These are phyloP conservation scores for Chrysomallon squamiferum DNA, from an alignment of 1,140 invertebrate genomes.

Conservation along the genomic window DNA sequence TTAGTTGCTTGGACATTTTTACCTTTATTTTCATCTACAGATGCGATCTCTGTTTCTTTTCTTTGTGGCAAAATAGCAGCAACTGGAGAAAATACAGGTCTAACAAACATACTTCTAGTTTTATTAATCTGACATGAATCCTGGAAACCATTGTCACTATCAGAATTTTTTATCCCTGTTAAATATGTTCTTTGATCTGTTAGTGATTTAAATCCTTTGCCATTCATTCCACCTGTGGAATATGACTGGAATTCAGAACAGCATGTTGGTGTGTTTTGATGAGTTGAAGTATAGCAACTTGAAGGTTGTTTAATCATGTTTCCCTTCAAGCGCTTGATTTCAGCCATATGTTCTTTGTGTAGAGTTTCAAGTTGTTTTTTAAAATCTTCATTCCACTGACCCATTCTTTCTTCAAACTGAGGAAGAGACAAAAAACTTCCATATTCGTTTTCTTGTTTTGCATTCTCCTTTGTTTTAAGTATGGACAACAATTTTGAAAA, in stretches of 20 bases:
- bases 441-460: too few species aligned
- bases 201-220: background rate
- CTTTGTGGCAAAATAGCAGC: background rate
- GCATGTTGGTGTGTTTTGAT: background rate
- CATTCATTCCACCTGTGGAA: background rate
- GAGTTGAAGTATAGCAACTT: too few species aligned
- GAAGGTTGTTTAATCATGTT: background rate
- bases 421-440: constrained; percentile 12
- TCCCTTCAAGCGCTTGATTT: constrained; percentile 11
- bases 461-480: too few species aligned
- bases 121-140: background rate
- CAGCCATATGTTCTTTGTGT: constrained; percentile 13
- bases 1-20: too few species aligned
- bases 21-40: too few species aligned
- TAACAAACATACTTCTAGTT: background rate
- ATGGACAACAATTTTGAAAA: background rate
- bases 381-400: constrained; percentile 13
- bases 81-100: constrained; percentile 2
- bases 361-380: constrained; percentile 19
- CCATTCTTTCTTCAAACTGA: constrained; percentile 19
- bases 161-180: background rate
- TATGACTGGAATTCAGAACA: background rate
- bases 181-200: background rate
- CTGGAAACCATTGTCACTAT: background rate
- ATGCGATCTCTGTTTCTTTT: background rate